Base-by-base conservation (phyloP, 2,113 vertebrate genomes). In the Australoheros scitulus region DNA sequence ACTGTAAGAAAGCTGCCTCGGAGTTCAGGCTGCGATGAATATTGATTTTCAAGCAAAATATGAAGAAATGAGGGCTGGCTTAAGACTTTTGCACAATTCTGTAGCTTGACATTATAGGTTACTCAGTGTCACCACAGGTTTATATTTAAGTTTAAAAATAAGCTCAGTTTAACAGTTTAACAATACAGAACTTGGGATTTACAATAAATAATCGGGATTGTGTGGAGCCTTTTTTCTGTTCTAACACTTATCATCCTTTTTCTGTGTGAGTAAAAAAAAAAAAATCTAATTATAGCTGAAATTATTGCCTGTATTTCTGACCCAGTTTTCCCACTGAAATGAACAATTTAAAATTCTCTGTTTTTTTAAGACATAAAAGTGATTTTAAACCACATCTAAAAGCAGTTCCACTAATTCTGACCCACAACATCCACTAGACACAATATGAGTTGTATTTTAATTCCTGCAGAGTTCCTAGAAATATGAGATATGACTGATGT, bases 391-490 rank as follows among this genome's bases (percentile, higher is more conserved):
- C 24, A 72, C 43, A 56, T n/a, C 17, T 18, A 18, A 52, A 18
- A 50, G 17, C 65, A 72, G 24, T 17, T 20, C 43, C 17, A 32
- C 24, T 52, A 20, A 24, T 52, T 8, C 6, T 0, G 22, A 70
- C n/a, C n/a, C 63, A 43, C 1, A 7, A 0, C 1, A 2, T 58
- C 57, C 22, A 58, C 13, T 11, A 24, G 2, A 24, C 57, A 17
- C 50, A 52, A 18, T 7, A 4, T 38, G 55, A 56, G 4, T 22
- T 11, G 41, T 1, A 11, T 47, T 47, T 68, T 0, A 26, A 70
- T 50, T 70, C 41, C 5, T 50, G 0, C 18, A 50, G 0, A 29
- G 0, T 22, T 70, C 4, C 15, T 17, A n/a, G 26, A 52, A 32
- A 52, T 8, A 1, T 20, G 43, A 72, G 43, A 32, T 0, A 8